These are phyloP conservation scores for Stratiomys singularior DNA, from an alignment of 2,888 invertebrate genomes.

Conservation along the genomic window DNA sequence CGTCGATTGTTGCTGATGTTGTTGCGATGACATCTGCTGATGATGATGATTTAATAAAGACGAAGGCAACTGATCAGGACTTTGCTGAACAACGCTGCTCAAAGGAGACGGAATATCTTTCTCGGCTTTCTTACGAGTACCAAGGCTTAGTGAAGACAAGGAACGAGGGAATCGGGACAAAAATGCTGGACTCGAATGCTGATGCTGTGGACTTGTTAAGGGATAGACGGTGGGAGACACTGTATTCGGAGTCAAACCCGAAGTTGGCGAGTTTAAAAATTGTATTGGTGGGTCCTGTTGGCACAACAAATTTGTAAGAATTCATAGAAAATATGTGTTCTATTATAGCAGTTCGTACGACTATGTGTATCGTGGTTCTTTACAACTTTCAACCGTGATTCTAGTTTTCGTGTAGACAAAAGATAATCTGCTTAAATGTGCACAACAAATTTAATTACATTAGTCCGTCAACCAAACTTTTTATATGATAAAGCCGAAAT, in stretches of 20 bases:
- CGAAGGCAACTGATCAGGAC: constrained; percentile 56
- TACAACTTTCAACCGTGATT: not conserved
- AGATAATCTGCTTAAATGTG: constrained; percentile 9
- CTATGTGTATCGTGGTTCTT: not conserved
- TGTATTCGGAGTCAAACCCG: constrained; percentile 58
- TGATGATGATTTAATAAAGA: constrained; percentile 56
- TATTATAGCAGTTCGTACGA: constrained; percentile 1
- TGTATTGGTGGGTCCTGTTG: constrained; percentile 53
- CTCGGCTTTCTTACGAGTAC: constrained; percentile 64
- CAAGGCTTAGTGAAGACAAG: constrained; percentile 65
- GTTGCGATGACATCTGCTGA: not conserved
- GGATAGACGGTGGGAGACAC: constrained; percentile 49
- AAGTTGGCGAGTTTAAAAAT: constrained; percentile 54
- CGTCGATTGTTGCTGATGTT: constrained; percentile 21
- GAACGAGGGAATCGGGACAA: constrained; percentile 65
- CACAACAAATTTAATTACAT: constrained; percentile 7
- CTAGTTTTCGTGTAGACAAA: not conserved
- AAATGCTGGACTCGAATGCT: constrained; percentile 63
- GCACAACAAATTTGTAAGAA: constrained; percentile 48
- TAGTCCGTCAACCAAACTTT: constrained; percentile 9
- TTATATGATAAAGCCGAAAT: not conserved
- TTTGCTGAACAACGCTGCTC: constrained; percentile 56
- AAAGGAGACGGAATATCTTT: constrained; percentile 63
- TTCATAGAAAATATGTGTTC: not conserved
- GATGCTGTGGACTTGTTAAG: constrained; percentile 55